Base-by-base conservation (phyloP, 2,888 invertebrate species). In the Dryobota labecula region DNA sequence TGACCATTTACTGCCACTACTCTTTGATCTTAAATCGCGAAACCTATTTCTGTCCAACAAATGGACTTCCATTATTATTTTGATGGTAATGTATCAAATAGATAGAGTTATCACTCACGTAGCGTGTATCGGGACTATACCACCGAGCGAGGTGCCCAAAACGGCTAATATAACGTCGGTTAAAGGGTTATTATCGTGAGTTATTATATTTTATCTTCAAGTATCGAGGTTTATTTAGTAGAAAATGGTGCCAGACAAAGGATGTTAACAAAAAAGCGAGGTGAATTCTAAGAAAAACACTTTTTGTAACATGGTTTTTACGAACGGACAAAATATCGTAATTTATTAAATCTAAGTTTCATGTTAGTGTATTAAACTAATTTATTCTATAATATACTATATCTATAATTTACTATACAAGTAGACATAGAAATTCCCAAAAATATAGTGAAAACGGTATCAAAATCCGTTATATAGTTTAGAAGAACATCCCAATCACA, bases 161-260 rank as follows among this genome's bases (percentile, higher is more conserved):
- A 89, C 86, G 87, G 87, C 87, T 88, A 88, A 89, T 88, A 88
- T 80, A 87, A 84, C 83, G 78, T 64, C 80, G 78, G 88, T 87
- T 88, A 93, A 93, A 90, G 93, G 92, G 92, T 90, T 93, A 90
- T 93, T 91, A 86, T 74, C 82, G 73, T 91, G 90, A 92, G 88
- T 89, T 92, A 92, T 92, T 90, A 87, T 89, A 90, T 89, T 90
- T 79, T 85, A 87, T 88, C 89, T 89, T 84, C 77, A 84, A 86
- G 84, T 78, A 80, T 76, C 73, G 73, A 65, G 76, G 73, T 78
- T 79, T 84, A 82, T 82, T 78, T 75, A 68, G 57, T 73, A 73
- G 54, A 79, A 79, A 83, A 82, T 56, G 49, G 27, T 57, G 47
- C 24, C 36, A 70, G 41, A 70, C 45, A 57, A 65, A 73, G 68